Evolutionary conservation across 1,140 invertebrate genomes (phyloP).

Genomic region (Pogonomyrmex barbatus): DNA sequence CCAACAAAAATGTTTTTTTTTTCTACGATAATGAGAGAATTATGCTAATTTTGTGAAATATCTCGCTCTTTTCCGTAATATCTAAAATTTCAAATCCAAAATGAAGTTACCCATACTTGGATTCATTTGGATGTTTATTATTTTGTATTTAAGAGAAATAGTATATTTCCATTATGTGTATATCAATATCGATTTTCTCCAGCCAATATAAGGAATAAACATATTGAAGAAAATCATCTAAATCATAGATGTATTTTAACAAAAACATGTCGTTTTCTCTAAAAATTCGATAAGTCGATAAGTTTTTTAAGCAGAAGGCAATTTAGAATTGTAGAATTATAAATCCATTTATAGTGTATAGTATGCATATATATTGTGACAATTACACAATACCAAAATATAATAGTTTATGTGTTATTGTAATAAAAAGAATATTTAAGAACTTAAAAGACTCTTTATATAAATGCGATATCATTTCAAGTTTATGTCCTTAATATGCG

Average conservation of each 20-base stretch:
- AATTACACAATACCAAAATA: neutral
- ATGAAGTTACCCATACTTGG: neutral
- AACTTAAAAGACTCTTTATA: constrained; percentile 13
- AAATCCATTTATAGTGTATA: neutral
- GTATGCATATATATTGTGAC: no score
- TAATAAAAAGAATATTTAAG: neutral
- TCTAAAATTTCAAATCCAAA: neutral
- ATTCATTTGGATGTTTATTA: constrained; percentile 3
- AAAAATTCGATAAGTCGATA: neutral
- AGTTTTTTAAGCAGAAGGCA: neutral
- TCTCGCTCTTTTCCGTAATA: neutral
- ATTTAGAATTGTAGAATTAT: neutral
- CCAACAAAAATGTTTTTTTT: neutral
- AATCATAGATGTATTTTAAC: neutral
- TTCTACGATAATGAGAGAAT: neutral
- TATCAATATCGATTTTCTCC: neutral
- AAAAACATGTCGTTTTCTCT: neutral
- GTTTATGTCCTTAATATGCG: neutral
- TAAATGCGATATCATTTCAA: neutral
- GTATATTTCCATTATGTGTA: neutral
- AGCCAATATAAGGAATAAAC: neutral
- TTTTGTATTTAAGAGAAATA: constrained; percentile 9
- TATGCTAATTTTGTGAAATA: neutral
- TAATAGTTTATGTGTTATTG: neutral
- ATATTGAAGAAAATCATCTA: neutral